A percentile compares a stretch with the other conserved stretches of the same genome.
phyloP scores from a whole-genome alignment of 2,797 vertebrate species.

The Rhincodon typus region DNA sequence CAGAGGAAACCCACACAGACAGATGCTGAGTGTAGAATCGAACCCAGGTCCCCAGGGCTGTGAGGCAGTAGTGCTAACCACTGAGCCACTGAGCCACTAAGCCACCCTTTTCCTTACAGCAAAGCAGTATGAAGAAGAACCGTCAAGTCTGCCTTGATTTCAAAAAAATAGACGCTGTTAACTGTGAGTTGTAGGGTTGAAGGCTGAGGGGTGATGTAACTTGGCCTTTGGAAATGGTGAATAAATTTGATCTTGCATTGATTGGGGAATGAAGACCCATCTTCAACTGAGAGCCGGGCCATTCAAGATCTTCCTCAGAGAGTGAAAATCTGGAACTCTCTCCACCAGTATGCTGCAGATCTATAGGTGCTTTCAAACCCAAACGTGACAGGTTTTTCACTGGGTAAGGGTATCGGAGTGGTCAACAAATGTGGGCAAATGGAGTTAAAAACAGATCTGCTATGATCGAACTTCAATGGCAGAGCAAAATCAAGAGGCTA shows the following conservation, averaged over 20 bases:
- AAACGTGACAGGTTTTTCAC: accelerated
- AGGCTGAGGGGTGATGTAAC: background rate
- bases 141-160: background rate
- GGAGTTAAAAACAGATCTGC: background rate
- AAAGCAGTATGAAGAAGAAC: background rate
- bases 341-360: background rate
- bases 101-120: too few relatives aligned
- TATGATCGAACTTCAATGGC: background rate
- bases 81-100: too few relatives aligned
- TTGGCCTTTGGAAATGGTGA: background rate
- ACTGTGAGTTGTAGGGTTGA: background rate
- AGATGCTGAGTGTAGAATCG: too few relatives aligned
- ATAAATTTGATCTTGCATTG: background rate
- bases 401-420: background rate
- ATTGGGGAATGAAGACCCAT: background rate
- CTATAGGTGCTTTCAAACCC: background rate
- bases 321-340: background rate
- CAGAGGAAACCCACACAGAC: too few relatives aligned
- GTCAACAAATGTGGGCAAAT: background rate
- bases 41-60: too few relatives aligned
- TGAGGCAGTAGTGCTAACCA: too few relatives aligned
- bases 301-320: background rate
- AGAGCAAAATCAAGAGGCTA: background rate
- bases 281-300: background rate
- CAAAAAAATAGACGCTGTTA: background rate